Evolutionary conservation across 2,113 vertebrate genomes (phyloP), one percentile per base, ranked within the genome.

Genomic region (Lepidothrix coronata): DNA sequence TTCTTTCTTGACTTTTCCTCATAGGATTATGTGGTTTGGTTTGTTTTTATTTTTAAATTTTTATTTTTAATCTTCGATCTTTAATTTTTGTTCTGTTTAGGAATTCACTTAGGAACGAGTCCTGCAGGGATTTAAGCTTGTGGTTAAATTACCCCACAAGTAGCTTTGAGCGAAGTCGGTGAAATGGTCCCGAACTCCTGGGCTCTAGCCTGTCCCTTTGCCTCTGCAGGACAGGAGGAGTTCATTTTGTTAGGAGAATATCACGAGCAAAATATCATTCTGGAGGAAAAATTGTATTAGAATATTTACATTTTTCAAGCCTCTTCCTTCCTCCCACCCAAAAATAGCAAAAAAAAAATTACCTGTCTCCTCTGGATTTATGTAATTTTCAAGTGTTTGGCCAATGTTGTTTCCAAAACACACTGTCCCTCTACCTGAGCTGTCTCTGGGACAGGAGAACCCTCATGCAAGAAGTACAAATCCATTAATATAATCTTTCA

Each of bases 221-320:
- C 20, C 52, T 90, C 52, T 20, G 49, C 52, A n/a, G 85, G 93
- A 92, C 83, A 78, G 85, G 43, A 85, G 48, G 37, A 44, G 46
- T 89, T 89, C 0, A 0, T 94, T 95, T 58, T 86, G n/a, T 78
- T 78, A 52, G 75, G 23, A 61, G 73, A 73, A 20, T 43, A 84
- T 78, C 23, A 65, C 11, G 61, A 96, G 57, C 41, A 91, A 84
- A 94, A 82, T 39, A 92, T 1, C 35, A 75, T 93, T 95, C 54
- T 93, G 58, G 79, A 93, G 88, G 72, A 61, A 86, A 96, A 97
- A 89, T 84, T 88, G 48, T 70, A 51, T 80, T 86, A 67, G 82
- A 91, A 95, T 94, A 96, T 95, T 95, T 96, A 95, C 92, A 95
- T 96, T 94, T 96, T 93, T 95, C 73, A 79, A 95, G 54, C 70